phyloP scores from a whole-genome alignment of 2,888 invertebrate species.

The Leptodirus hochenwartii region DNA sequence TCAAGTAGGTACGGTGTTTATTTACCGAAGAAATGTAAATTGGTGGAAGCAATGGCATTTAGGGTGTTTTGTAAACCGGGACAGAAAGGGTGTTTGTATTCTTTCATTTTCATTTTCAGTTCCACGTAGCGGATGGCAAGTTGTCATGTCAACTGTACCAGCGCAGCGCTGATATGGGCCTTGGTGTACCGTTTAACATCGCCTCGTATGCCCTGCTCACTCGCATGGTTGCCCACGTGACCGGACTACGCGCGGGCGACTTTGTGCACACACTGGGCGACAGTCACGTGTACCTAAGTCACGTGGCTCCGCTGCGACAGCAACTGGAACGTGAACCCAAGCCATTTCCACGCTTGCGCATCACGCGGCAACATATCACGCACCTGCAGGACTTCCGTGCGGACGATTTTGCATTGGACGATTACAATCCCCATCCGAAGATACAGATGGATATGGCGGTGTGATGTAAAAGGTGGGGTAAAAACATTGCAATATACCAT shows the following conservation, averaged over 20 bases:
- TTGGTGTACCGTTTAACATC: constrained; percentile 95
- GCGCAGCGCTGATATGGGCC: constrained; percentile 90
- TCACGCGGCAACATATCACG: constrained; percentile 44
- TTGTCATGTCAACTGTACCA: constrained; percentile 87
- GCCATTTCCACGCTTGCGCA: constrained; percentile 62
- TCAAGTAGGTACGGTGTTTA: no score
- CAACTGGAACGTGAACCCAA: constrained; percentile 63
- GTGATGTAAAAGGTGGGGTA: no score
- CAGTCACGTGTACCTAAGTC: constrained; percentile 84
- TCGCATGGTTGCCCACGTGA: constrained; percentile 88
- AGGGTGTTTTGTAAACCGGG: no score
- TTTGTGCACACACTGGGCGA: constrained; percentile 90
- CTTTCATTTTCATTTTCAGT: no score
- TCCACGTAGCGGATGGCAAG: constrained; percentile 69
- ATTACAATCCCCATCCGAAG: constrained; percentile 74
- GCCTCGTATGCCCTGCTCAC: constrained; percentile 89
- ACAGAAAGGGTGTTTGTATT: no score
- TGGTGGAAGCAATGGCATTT: no score
- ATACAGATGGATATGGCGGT: constrained; percentile 91
- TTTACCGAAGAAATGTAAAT: no score
- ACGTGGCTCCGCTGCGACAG: constrained; percentile 60
- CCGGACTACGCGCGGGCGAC: constrained; percentile 73
- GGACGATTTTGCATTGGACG: constrained; percentile 73
- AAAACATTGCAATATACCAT: neutral
- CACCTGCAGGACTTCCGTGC: constrained; percentile 71